These are phyloP conservation scores for Xestia c-nigrum DNA, from an alignment of 2,888 invertebrate genomes.

Conservation along the genomic window DNA sequence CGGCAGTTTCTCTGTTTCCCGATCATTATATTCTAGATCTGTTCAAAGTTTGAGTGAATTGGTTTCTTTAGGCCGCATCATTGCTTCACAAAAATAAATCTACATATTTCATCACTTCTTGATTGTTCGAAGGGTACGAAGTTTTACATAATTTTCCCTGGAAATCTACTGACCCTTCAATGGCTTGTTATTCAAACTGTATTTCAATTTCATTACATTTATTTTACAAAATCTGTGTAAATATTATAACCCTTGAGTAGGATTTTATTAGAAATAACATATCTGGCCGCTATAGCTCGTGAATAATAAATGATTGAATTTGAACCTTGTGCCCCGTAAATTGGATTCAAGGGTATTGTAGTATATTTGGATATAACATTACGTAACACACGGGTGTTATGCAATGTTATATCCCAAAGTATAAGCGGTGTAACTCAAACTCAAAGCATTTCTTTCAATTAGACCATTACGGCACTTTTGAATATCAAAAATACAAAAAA, in stretches of 20 bases:
- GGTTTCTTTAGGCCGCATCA: too few relatives aligned
- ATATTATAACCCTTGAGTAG: not conserved
- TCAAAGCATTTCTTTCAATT: too few relatives aligned
- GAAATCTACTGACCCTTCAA: not conserved
- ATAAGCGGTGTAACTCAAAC: not conserved
- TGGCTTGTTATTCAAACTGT: not conserved
- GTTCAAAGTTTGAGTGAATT: too few relatives aligned
- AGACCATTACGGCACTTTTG: too few relatives aligned
- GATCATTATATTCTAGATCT: too few relatives aligned
- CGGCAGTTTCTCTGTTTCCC: too few relatives aligned
- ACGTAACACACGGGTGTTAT: not conserved
- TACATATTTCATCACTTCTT: not conserved
- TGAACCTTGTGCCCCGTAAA: not conserved
- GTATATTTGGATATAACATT: not conserved
- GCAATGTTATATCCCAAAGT: not conserved
- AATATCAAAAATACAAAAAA: too few relatives aligned
- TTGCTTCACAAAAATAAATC: not conserved
- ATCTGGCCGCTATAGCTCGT: not conserved
- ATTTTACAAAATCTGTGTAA: not conserved
- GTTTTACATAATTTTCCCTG: not conserved
- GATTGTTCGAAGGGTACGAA: not conserved
- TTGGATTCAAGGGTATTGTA: not conserved
- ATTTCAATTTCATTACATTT: not conserved
- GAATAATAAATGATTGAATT: not conserved
- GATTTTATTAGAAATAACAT: conserved; percentile 9